Evolutionary conservation across 2,113 vertebrate genomes (phyloP).

Genomic region (Oncorhynchus mykiss): DNA sequence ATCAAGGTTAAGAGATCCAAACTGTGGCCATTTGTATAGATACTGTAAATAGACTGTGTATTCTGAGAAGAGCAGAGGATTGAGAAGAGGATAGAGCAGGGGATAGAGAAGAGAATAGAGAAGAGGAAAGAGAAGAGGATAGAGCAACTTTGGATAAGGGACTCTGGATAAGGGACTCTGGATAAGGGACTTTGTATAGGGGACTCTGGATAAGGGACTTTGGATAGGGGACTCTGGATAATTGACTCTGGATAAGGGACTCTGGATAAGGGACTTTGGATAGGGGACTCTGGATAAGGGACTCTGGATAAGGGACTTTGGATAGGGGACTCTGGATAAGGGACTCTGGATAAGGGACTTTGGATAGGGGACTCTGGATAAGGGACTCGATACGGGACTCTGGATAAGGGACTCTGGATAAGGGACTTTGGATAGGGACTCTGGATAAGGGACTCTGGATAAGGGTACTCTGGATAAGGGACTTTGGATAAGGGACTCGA

Average conservation of each 20-base stretch:
- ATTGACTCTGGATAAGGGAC: neutral
- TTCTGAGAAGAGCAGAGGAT: neutral
- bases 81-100: neutral
- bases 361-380: neutral
- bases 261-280: neutral
- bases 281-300: neutral
- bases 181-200: neutral
- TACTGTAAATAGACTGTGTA: neutral
- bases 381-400: neutral
- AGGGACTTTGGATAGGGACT: neutral
- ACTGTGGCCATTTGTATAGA: neutral
- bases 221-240: neutral
- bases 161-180: neutral
- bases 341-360: neutral
- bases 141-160: neutral
- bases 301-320: neutral
- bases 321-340: neutral
- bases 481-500: neutral
- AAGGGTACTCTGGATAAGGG: neutral
- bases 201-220: neutral
- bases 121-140: neutral
- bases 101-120: neutral
- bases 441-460: neutral
- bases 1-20: conserved; percentile 15
- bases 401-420: neutral